Base-by-base conservation (phyloP, 2,797 vertebrate species). In the Bovichtus diacanthus region DNA sequence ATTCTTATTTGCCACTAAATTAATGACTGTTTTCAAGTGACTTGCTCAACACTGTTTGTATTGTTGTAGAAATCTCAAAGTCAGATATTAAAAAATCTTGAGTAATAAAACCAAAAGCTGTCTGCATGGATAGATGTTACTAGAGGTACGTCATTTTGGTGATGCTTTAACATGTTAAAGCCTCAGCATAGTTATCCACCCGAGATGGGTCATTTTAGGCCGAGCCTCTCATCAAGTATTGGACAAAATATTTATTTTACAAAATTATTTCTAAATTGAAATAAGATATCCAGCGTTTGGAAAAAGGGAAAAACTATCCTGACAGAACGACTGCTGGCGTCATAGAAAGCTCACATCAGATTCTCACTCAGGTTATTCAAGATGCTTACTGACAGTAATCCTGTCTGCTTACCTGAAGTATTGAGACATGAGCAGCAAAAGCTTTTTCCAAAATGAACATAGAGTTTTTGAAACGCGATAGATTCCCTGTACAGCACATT, bases 351-450 rank as follows among this genome's bases (percentile, higher is more conserved):
- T 23, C 11, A 47, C 54, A 16, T 54, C 41, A 75, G 63, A 47
- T 21, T 39, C 66, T 62, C 51, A 29, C 54, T 76, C 47, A 68
- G n/a, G 31, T 65, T 44, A 58, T 76, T 75, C 25, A 64, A 73
- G 58, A 58, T 39, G 67, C 15, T 66, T 23, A 6, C 21, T 61
- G 38, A 68, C 47, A 61, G 49, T 31, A 4, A 56, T 59, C 19
- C 60, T 34, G 67, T 25, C 53, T 38, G 53, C 25, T n/a, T 1
- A 5, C 13, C 38, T 80, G 65, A 71, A 76, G 74, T 64, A 66
- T n/a, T 51, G 64, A 84, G 64, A 72, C 70, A 21, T 49, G 18
- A 74, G 53, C 84, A 6, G 68, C 23, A n/a, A 50, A 70, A 38
- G 18, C 34, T 60, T 67, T 72, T 54, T 59, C 34, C 56, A 41